Conservation (phyloP, 1,140 invertebrate genomes). For the Thaumetopoea pityocampa region DNA sequence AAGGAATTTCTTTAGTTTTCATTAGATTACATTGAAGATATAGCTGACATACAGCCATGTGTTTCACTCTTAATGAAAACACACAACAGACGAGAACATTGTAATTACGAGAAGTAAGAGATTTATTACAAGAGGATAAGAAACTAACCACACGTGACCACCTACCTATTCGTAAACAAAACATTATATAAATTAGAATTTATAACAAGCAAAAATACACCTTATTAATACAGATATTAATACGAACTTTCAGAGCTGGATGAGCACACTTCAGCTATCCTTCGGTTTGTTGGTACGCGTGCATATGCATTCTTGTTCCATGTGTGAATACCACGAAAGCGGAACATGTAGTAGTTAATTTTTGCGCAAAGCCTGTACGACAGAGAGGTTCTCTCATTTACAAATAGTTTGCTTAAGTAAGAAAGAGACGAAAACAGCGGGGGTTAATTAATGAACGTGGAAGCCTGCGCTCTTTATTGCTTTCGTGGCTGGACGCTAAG, state of each 20-base stretch:
- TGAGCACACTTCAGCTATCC: constrained; percentile 37
- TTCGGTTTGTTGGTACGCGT: constrained; percentile 27
- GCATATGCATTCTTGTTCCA: constrained; percentile 65
- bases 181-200: constrained; percentile 35
- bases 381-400: constrained; percentile 71
- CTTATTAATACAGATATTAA: constrained; percentile 56
- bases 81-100: constrained; percentile 72
- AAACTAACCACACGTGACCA: constrained; percentile 70
- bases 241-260: constrained; percentile 37
- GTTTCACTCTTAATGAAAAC: constrained; percentile 64
- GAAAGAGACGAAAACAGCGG: constrained; percentile 51
- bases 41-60: constrained; percentile 21
- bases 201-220: constrained; percentile 36
- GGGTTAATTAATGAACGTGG: constrained; percentile 77
- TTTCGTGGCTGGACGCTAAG: constrained; percentile 73
- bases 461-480: constrained; percentile 77
- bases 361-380: constrained; percentile 75
- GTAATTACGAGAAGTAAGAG: constrained; percentile 72
- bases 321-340: constrained; percentile 62
- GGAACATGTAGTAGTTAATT: constrained; percentile 75
- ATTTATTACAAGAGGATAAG: constrained; percentile 72
- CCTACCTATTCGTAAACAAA: constrained; percentile 28
- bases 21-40: constrained; percentile 6
- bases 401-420: constrained; percentile 54
- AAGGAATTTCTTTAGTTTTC: neutral